Base-by-base conservation (phyloP, 2,113 vertebrate genomes). In the Aplodontia rufa region DNA sequence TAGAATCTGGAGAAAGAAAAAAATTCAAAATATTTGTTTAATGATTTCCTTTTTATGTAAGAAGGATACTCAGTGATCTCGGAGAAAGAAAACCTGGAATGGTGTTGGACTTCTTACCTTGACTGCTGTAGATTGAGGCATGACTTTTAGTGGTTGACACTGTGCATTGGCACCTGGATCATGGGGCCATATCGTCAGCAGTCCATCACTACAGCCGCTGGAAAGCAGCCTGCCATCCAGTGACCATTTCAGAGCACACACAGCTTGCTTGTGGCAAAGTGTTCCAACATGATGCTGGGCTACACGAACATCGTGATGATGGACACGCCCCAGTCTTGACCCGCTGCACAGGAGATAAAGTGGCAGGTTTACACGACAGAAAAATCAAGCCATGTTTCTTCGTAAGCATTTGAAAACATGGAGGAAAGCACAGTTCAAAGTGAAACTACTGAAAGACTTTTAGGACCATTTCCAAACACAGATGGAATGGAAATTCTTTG, bases 221-320 rank as follows among this genome's bases (percentile, higher is more conserved):
- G 98, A 98, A 87, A 99, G 96, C 75, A 97, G 68, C 32, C 97
- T 92, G 16, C 94, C 97, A 35, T 86, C 96, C 0, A 98, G 98
- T 0, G 98, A 99, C 98, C 99, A 99, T 96, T 99, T 98, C 75
- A 99, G 97, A 93, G 98, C 98, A 92, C 98, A 99, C 93, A 99
- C 96, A 8, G 90, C 98, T 42, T 97, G 97, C 26, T 94, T 96
- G 45, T 95, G 98, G 30, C 28, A 24, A 40, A 98, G 92, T 30
- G 95, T 93, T 3, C 98, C 98, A 6, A 98, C 89, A 4, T 89
- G 86, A 40, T 98, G 97, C 20, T 90, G 53, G 68, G 98, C 95
- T 82, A 92, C 92, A 35, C 97, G 97, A 20, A 98, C 96, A 95
- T 99, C 98, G 0, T 98, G 93, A 91, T 99, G 99, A 82, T 98